Conservation (phyloP, 1,140 invertebrate genomes). For the Vollenhovia emeryi region DNA sequence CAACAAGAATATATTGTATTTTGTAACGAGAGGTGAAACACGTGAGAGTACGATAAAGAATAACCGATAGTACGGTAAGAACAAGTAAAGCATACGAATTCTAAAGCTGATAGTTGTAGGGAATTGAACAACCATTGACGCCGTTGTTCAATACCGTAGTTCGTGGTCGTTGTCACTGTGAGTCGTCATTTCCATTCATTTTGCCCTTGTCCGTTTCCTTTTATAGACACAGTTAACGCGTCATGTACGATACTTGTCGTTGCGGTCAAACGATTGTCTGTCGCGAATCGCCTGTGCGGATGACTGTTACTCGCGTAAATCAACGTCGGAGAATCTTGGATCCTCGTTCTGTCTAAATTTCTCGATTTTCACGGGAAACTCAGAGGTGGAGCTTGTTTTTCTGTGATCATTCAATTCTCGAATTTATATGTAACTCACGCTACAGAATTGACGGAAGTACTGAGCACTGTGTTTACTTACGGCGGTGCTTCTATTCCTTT, state of each 20-base stretch:
- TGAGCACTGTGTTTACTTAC: neutral
- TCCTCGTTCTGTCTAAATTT: neutral
- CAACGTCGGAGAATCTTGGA: conserved; percentile 62
- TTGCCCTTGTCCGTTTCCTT: neutral
- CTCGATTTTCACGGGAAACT: neutral
- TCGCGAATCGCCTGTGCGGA: conserved; percentile 22
- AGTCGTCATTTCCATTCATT: conserved; percentile 48
- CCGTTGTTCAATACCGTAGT: conserved; percentile 79
- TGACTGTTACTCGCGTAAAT: conserved; percentile 47
- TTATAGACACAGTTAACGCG: conserved; percentile 31
- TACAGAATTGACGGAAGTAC: neutral
- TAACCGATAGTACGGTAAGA: conserved; percentile 78
- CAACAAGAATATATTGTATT: conserved; percentile 72
- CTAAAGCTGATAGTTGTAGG: conserved; percentile 84
- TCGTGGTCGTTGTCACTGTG: conserved; percentile 78
- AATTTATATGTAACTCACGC: neutral
- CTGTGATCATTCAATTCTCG: neutral
- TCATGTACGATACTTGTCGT: conserved; percentile 49
- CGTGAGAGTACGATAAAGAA: conserved; percentile 65
- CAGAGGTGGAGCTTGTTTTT: neutral
- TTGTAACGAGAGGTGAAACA: conserved; percentile 69
- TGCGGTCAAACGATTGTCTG: conserved; percentile 50
- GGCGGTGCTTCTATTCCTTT: too few species aligned
- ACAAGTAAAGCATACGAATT: conserved; percentile 85
- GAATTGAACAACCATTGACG: conserved; percentile 76